Evolutionary conservation across 2,888 invertebrate species (phyloP), one percentile per base, ranked within the genome.

Genomic region (Trachelus tabidus): DNA sequence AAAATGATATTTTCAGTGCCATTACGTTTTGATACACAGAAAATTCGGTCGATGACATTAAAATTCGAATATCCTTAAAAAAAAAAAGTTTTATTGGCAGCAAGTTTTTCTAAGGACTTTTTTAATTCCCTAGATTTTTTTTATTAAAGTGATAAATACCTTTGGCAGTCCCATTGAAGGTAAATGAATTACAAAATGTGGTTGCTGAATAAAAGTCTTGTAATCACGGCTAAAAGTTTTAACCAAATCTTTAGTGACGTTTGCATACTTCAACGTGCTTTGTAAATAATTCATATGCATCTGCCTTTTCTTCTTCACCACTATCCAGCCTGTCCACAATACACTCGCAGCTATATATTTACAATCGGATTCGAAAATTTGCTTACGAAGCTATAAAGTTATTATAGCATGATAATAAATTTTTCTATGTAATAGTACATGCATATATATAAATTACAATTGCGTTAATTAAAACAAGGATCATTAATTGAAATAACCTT

Each of bases 331-430:
- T 11, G 79, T 77, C 87, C 87, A 87, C 1, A 87, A 75, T 34
- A 84, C 75, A 73, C 86, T 86, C 4, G 85, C 87, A 11, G 87
- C 87, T 78, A 87, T 79, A 75, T 87, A 87, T 12, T 82, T 82
- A 34, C 83, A 80, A 23, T 84, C 76, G 0, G 82, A 74, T 30
- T 82, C 79, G 34, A 73, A 73, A 3, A 82, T 79, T 37, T 34
- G 75, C 34, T 81, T 84, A 9, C 87, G 87, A 15, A 85, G n/a
- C 87, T 87, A 73, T 35, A 34, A 23, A n/a, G 73, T 31, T 34
- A 69, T 31, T 31, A 40, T 15, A 40, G 37, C 30, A 68, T 15
- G 9, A 75, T 37, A 69, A 23, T 34, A 77, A 23, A 34, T 23
- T 68, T 15, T 12, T 68, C n/a, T 12, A 37, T 31, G 11, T 31